phyloP scores from a whole-genome alignment of 2,113 vertebrate genomes.

The Theristicus caerulescens region DNA sequence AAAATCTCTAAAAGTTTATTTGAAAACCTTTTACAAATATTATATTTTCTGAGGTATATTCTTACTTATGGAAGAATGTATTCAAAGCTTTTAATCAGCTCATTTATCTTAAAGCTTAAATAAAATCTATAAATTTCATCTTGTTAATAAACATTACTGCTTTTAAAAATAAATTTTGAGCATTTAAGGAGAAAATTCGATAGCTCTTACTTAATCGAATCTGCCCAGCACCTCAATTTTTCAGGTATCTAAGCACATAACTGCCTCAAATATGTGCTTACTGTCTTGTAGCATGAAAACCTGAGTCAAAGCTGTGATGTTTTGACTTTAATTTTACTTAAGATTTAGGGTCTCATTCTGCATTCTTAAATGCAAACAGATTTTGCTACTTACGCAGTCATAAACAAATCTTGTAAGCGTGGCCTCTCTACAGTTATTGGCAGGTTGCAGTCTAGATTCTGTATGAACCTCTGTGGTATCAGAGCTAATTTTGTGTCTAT shows the following conservation, averaged over 20 bases:
- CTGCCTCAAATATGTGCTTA: background rate
- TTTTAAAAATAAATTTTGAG: background rate
- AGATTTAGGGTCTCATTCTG: background rate
- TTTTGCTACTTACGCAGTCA: background rate
- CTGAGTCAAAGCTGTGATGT: background rate
- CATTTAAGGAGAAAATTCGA: background rate
- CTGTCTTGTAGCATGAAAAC: background rate
- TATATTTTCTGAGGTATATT: background rate
- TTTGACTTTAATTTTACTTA: background rate
- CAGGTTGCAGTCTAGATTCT: background rate
- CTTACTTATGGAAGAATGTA: background rate
- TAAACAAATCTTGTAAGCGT: background rate
- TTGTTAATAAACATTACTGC: background rate
- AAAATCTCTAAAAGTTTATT: background rate
- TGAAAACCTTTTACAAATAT: background rate
- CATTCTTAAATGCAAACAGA: background rate
- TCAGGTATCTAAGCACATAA: background rate
- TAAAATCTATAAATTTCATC: background rate
- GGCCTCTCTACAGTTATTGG: background rate
- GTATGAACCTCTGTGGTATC: background rate
- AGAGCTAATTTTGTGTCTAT: background rate
- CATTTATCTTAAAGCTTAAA: background rate
- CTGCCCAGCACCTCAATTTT: background rate
- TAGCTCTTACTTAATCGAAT: background rate
- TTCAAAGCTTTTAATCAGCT: constrained; percentile 2